phyloP scores from a whole-genome alignment of 2,888 invertebrate species.

The Lamellibrachia columna region DNA sequence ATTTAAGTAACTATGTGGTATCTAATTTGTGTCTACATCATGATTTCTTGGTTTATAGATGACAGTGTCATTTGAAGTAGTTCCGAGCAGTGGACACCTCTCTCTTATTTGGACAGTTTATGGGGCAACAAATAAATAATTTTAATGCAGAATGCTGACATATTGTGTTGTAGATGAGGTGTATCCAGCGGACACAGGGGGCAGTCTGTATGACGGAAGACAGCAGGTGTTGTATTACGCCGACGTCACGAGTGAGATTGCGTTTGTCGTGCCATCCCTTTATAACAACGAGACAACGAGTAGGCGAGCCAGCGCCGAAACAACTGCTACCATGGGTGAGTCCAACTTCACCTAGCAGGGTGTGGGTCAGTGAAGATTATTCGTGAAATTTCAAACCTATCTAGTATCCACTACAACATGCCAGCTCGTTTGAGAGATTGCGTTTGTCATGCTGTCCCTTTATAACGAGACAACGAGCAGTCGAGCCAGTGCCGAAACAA shows the following conservation, averaged over 20 bases:
- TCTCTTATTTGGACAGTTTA: too few relatives aligned
- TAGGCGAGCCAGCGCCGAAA: conserved; percentile 35
- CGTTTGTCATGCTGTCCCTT: conserved; percentile 85
- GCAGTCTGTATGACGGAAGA: conserved; percentile 82
- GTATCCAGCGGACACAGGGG: conserved; percentile 70
- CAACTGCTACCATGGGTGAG: conserved; percentile 23
- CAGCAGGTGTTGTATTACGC: conserved; percentile 93
- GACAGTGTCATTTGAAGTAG: too few relatives aligned
- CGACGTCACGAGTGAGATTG: conserved; percentile 91
- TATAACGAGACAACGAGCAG: conserved; percentile 44
- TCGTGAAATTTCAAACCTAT: neutral
- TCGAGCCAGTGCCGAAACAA: conserved; percentile 34
- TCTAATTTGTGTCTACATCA: too few relatives aligned
- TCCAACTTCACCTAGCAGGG: neutral
- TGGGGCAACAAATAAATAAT: too few relatives aligned
- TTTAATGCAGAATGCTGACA: too few relatives aligned
- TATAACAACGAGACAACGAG: conserved; percentile 47
- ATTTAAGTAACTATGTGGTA: too few relatives aligned
- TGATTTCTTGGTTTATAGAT: too few relatives aligned
- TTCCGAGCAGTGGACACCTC: too few relatives aligned
- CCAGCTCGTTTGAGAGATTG: conserved; percentile 75
- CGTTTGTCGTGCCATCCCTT: conserved; percentile 85
- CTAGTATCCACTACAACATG: neutral
- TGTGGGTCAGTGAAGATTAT: neutral
- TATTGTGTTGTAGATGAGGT: conserved; percentile 33